Conservation (phyloP, 2,888 invertebrate species). For the Lepidochrysops patricia region DNA sequence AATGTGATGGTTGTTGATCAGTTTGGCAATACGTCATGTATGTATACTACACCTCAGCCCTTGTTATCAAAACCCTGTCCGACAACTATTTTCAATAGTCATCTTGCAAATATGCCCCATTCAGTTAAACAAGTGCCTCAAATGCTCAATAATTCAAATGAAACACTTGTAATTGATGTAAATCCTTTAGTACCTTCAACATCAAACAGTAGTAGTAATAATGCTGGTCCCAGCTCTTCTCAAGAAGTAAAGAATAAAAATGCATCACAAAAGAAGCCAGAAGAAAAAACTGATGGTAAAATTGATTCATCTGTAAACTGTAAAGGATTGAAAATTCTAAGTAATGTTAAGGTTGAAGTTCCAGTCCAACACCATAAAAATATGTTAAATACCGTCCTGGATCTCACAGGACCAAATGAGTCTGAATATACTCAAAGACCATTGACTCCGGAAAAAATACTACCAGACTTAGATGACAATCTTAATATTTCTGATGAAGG, state of each 20-base stretch:
- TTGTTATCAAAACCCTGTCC: conserved; percentile 45
- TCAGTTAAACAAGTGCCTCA: conserved; percentile 35
- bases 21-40: conserved; percentile 60
- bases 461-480: conserved; percentile 61
- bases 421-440: conserved; percentile 41
- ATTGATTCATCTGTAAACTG: conserved; percentile 41
- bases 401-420: conserved; percentile 55
- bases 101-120: conserved; percentile 30
- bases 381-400: conserved; percentile 62
- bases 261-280: conserved; percentile 17
- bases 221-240: conserved; percentile 24
- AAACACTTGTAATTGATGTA: conserved; percentile 62
- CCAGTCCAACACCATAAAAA: conserved; percentile 65
- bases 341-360: conserved; percentile 71
- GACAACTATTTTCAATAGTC: conserved; percentile 40
- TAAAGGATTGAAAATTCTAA: conserved; percentile 67
- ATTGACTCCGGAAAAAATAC: conserved; percentile 51
- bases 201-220: conserved; percentile 23
- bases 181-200: conserved; percentile 43
- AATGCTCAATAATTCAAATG: conserved; percentile 40
- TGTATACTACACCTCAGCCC: conserved; percentile 53
- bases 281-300: conserved; percentile 34
- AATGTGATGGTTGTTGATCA: conserved; percentile 68
- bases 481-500: conserved; percentile 38
- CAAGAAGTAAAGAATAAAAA: conserved; percentile 16